Evolutionary conservation across 2,113 vertebrate species (phyloP).

Genomic region (Puffinus mauretanicus): DNA sequence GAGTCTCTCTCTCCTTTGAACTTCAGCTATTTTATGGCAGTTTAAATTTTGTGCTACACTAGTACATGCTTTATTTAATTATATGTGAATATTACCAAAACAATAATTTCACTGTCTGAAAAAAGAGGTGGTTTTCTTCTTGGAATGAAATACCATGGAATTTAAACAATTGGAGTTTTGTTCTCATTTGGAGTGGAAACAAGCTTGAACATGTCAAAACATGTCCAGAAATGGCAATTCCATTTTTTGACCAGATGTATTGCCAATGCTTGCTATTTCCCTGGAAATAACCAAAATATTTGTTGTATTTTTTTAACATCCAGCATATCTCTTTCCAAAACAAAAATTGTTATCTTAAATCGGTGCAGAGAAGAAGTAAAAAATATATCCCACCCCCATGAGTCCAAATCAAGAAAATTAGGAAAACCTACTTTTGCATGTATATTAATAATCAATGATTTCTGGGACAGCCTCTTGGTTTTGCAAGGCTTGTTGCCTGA

Average conservation of each 20-base stretch:
- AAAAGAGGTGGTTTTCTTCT: neutral
- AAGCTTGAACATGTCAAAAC: neutral
- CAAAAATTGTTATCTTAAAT: neutral
- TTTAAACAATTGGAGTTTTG: neutral
- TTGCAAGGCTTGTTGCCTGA: neutral
- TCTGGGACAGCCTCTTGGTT: neutral
- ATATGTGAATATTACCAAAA: neutral
- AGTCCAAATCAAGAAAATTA: neutral
- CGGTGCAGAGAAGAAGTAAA: neutral
- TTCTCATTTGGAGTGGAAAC: neutral
- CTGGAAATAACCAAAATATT: neutral
- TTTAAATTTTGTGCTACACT: neutral
- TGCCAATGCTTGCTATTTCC: neutral
- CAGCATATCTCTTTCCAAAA: neutral
- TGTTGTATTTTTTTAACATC: neutral
- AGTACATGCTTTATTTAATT: neutral
- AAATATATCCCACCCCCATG: neutral
- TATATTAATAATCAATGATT: neutral
- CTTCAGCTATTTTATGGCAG: neutral
- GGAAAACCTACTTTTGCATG: neutral
- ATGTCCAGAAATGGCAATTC: neutral
- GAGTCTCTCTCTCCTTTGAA: neutral
- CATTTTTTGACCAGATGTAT: neutral
- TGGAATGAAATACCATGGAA: neutral
- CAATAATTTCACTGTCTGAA: neutral